Evolutionary conservation across 1,140 invertebrate genomes (phyloP).

Genomic region (Papilio polytes): DNA sequence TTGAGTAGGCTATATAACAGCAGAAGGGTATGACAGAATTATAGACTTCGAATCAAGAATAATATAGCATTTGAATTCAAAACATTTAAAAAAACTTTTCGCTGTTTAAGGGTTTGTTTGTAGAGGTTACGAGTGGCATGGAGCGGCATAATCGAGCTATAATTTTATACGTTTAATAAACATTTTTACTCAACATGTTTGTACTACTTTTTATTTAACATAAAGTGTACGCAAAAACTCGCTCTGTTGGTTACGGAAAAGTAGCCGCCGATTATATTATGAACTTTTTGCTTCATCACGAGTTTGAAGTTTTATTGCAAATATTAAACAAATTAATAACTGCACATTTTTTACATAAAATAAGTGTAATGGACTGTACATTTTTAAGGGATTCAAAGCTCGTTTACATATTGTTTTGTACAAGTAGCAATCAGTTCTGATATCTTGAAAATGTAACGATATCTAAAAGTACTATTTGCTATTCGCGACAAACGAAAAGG

Average conservation of each 20-base stretch:
- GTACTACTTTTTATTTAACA: constrained; percentile 16
- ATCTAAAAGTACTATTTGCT: neutral
- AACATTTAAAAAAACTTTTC: neutral
- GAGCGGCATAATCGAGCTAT: constrained; percentile 15
- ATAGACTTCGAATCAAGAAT: neutral
- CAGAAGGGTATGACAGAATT: neutral
- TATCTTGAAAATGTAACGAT: neutral
- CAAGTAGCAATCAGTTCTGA: neutral
- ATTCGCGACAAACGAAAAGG: neutral
- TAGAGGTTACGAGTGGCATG: constrained; percentile 15
- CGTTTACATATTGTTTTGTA: too few species aligned
- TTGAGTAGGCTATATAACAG: neutral
- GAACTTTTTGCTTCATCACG: neutral
- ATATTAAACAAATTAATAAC: neutral
- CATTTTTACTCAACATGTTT: neutral
- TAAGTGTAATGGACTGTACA: too few species aligned
- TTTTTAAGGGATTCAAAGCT: too few species aligned
- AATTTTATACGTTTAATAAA: neutral
- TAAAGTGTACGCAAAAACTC: neutral
- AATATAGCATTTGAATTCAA: neutral
- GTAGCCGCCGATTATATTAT: neutral
- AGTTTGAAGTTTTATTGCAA: neutral
- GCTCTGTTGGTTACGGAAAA: neutral
- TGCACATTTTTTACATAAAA: neutral
- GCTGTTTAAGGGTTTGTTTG: constrained; percentile 8